phyloP scores from a whole-genome alignment of 2,113 vertebrate genomes.

The Lophura nycthemera region DNA sequence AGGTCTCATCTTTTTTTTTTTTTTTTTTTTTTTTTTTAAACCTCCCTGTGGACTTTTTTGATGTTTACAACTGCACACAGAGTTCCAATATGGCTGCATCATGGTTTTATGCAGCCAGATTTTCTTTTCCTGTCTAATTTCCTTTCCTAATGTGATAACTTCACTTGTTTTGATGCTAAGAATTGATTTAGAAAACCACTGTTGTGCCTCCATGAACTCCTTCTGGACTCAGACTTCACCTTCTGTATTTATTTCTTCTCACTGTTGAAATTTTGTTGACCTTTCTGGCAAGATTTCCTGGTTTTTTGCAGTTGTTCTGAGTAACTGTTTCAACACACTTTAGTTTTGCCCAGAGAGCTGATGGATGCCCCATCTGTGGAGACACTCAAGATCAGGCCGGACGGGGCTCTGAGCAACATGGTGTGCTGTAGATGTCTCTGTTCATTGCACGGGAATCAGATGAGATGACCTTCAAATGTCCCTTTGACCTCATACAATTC shows the following conservation, averaged over 20 bases:
- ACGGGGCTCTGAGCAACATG: no score
- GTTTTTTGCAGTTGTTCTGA: not conserved
- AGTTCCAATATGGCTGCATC: not conserved
- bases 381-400: no score
- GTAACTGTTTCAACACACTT: not conserved
- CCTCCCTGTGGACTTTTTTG: not conserved
- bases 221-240: not conserved
- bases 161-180: not conserved
- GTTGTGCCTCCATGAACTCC: not conserved
- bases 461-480: no score
- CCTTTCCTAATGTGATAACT: not conserved
- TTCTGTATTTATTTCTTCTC: not conserved
- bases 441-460: no score
- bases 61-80: not conserved
- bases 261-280: not conserved
- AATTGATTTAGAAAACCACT: not conserved
- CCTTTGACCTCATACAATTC: no score
- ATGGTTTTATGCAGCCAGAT: not conserved
- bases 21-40: no score
- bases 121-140: not conserved
- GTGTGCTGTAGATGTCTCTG: no score
- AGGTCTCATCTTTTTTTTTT: not conserved
- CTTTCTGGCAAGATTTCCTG: not conserved
- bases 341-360: no score
- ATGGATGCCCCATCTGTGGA: no score